Base-by-base conservation (phyloP, 2,888 invertebrate genomes). In the Meteorus cinctellus region DNA sequence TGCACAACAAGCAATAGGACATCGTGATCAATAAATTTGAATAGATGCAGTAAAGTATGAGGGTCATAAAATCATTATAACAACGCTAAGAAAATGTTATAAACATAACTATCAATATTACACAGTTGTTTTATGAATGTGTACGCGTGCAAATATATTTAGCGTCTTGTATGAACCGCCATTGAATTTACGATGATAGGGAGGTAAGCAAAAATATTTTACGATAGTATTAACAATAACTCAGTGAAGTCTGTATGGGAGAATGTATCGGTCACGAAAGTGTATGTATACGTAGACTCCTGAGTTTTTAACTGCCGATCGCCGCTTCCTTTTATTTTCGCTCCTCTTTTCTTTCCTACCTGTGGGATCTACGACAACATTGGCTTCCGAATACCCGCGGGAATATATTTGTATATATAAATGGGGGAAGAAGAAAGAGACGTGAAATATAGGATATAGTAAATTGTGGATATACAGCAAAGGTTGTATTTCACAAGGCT, bases 401-500 rank as follows among this genome's bases (percentile, higher is more conserved):
- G 74, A 68, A 55, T 8, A 19, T 55, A 55, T 19, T 19, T 48
- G 14, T 48, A n/a, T n/a, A n/a, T 48, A 48, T 48, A 59, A 45
- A 70, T 36, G 76, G 66, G 55, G 45, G 63, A 36, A 70, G 48
- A 66, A 70, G 41, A 62, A 67, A 31, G 51, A 63, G 66, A 70
- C 55, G 27, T 62, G 34, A 51, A 65, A 41, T 55, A 55, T 19
- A 55, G 19, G n/a, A 19, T 55, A 55, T 55, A 55, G 16, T n/a
- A 48, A 19, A 65, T 65, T 34, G 34, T 66, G 31, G 55, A 70
- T 59, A 69, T 51, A 55, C 12, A 41, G 3, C 4, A 0, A 5
- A 34, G 59, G 62, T 55, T 71, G 71, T 71, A 76, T 75, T 77
- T 77, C 63, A 75, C 55, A 77, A 48, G 51, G 70, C 76, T 55